phyloP scores from a whole-genome alignment of 2,113 vertebrate genomes.

The Seriola aureovittata region DNA sequence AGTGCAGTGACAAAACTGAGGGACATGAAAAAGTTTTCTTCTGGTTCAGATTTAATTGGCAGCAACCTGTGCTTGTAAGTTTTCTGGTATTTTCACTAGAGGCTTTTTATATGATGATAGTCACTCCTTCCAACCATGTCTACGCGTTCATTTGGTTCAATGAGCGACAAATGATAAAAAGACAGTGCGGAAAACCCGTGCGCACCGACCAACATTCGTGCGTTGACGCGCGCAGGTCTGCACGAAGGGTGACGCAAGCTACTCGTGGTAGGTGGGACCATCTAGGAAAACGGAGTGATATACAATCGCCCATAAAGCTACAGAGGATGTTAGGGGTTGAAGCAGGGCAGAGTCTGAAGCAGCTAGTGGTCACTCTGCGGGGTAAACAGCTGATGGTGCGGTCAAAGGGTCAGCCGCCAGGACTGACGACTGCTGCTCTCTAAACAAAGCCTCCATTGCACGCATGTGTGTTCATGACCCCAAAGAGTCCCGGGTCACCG shows the following conservation, averaged over 20 bases:
- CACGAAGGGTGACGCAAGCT: background rate
- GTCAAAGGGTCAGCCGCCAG: slow-evolving; percentile 69
- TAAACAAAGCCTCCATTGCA: slow-evolving; percentile 70
- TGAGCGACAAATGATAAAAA: background rate
- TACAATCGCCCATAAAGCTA: background rate
- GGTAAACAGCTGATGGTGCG: slow-evolving; percentile 71
- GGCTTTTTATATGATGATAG: no score
- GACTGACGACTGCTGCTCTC: slow-evolving; percentile 51
- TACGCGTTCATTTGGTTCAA: background rate
- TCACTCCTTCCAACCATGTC: no score
- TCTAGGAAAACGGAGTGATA: slow-evolving; percentile 3
- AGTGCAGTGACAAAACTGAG: background rate
- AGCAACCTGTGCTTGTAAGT: background rate
- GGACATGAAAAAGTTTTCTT: background rate
- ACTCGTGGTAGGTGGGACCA: background rate
- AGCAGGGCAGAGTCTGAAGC: background rate
- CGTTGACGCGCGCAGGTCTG: background rate
- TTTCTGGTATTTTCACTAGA: no score
- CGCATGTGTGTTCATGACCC: slow-evolving; percentile 74
- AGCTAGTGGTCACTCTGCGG: slow-evolving; percentile 46
- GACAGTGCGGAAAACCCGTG: background rate
- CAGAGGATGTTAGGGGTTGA: slow-evolving; percentile 31
- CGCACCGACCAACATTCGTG: background rate
- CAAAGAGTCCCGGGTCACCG: slow-evolving; percentile 66
- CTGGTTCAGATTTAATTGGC: background rate